Conservation (phyloP, 2,113 vertebrate species). For the Zosterops borbonicus region DNA sequence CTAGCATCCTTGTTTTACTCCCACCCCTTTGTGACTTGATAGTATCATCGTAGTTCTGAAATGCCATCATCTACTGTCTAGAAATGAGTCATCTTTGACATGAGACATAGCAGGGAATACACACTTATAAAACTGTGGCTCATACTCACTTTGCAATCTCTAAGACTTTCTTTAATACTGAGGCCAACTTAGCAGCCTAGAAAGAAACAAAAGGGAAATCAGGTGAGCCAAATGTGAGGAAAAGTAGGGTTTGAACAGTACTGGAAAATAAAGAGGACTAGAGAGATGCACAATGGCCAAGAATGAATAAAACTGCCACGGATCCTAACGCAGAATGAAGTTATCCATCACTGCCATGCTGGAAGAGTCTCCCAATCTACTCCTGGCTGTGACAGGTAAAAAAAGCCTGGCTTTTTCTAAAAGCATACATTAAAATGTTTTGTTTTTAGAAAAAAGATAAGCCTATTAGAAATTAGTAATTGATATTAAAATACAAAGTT, state of each 20-base stretch:
- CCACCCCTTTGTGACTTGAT: background rate
- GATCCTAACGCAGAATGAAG: background rate
- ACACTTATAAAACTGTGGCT: background rate
- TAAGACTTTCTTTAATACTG: constrained; percentile 85
- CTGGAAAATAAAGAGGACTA: background rate
- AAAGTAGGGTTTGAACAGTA: background rate
- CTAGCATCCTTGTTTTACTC: background rate
- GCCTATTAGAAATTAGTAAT: background rate
- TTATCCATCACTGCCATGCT: background rate
- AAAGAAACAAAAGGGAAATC: constrained; percentile 29
- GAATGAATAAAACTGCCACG: background rate
- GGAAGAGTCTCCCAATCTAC: background rate
- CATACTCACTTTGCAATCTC: constrained; percentile 85
- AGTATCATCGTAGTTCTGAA: background rate
- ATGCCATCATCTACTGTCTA: background rate
- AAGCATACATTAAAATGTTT: background rate
- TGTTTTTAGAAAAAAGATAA: background rate
- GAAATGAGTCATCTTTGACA: background rate
- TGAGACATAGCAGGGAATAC: background rate
- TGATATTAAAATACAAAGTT: background rate
- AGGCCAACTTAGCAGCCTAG: constrained; percentile 85
- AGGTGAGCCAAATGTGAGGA: background rate
- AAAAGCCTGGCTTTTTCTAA: background rate
- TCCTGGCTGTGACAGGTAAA: background rate
- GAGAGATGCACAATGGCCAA: background rate